A percentile compares a stretch with the other conserved stretches of the same genome.
Evolutionary conservation across 2,888 invertebrate species (phyloP).

Genomic region (Noctuana brunneofusca): DNA sequence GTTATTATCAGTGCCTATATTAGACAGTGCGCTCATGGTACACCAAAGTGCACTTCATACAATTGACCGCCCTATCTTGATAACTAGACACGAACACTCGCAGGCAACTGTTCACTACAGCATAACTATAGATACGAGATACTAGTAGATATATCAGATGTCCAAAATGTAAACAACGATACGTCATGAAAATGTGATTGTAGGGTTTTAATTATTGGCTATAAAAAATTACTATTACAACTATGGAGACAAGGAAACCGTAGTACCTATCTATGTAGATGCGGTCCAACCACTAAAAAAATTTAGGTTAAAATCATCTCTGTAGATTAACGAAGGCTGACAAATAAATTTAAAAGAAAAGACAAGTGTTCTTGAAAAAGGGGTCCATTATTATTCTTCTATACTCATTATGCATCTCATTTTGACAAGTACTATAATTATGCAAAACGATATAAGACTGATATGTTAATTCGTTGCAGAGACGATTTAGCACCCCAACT

Average conservation of each 20-base stretch:
- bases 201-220: too few species aligned
- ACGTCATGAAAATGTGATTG: too few species aligned
- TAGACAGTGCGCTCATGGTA: constrained; percentile 43
- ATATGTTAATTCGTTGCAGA: constrained; percentile 72
- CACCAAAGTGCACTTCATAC: constrained; percentile 66
- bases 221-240: too few species aligned
- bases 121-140: background rate
- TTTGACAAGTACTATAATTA: constrained; percentile 50
- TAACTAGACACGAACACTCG: constrained; percentile 55
- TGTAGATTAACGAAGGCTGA: too few species aligned
- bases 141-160: too few species aligned
- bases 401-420: constrained; percentile 16
- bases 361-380: too few species aligned
- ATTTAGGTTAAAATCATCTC: too few species aligned
- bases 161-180: too few species aligned
- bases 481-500: constrained; percentile 76
- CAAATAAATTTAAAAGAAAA: too few species aligned
- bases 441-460: constrained; percentile 71
- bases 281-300: too few species aligned
- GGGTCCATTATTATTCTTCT: constrained; percentile 3
- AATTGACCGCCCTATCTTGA: constrained; percentile 63
- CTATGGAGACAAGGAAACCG: too few species aligned
- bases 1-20: background rate
- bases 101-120: background rate
- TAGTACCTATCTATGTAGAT: too few species aligned